phyloP scores from a whole-genome alignment of 2,888 invertebrate genomes.

The Nymphalis c-album region DNA sequence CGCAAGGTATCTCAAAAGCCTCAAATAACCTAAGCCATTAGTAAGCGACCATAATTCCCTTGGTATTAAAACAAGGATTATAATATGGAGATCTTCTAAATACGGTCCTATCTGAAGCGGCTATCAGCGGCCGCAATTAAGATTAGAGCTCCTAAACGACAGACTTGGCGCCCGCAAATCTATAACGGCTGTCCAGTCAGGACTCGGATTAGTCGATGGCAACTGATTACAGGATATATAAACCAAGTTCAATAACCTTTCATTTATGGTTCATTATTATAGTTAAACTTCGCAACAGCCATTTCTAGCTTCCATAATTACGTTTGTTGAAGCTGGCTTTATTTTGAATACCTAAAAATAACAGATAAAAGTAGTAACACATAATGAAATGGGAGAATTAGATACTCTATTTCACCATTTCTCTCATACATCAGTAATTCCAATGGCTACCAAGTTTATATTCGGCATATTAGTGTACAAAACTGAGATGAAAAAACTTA shows the following conservation, averaged over 20 bases:
- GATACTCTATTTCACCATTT: no score
- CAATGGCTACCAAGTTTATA: no score
- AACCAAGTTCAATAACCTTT: background rate
- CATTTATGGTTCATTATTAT: background rate
- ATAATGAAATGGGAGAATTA: no score
- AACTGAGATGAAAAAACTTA: no score
- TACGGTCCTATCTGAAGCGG: slow-evolving; percentile 29
- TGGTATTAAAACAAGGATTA: slow-evolving; percentile 29
- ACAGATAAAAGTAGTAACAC: no score
- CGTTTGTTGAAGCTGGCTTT: no score
- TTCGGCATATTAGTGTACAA: no score
- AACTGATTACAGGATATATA: slow-evolving; percentile 1
- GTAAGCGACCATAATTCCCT: slow-evolving; percentile 13
- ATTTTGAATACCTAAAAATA: no score
- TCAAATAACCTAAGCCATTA: slow-evolving; percentile 8
- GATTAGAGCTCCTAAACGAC: slow-evolving; percentile 29
- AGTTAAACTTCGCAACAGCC: no score
- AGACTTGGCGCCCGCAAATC: slow-evolving; percentile 14
- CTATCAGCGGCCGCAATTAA: slow-evolving; percentile 31
- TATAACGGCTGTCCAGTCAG: slow-evolving; percentile 17
- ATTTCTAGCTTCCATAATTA: no score
- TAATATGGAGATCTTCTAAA: slow-evolving; percentile 29
- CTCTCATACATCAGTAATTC: no score
- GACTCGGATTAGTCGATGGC: slow-evolving; percentile 3
- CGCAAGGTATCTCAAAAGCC: slow-evolving; percentile 6